Conservation (phyloP, 2,113 vertebrate genomes). For the Chaetodon trifascialis region DNA sequence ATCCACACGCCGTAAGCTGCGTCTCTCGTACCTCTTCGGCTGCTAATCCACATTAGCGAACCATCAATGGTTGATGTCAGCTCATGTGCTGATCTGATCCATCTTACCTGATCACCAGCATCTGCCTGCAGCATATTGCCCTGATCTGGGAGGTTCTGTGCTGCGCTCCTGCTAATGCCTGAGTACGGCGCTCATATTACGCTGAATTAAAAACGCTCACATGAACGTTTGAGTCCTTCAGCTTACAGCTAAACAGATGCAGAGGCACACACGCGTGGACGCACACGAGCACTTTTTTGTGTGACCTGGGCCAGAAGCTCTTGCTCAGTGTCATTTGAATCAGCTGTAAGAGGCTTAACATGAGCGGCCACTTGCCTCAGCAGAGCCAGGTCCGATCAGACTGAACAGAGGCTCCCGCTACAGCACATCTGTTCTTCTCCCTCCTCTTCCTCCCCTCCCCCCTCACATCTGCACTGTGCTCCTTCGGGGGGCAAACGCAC, state of each 20-base stretch:
- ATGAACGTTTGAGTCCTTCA: not conserved
- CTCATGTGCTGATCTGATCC: slow-evolving; percentile 31
- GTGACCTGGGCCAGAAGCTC: slow-evolving; percentile 43
- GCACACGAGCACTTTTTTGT: slow-evolving; percentile 17
- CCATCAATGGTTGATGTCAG: slow-evolving; percentile 31
- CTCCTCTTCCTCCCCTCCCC: not conserved
- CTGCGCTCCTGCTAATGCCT: not conserved
- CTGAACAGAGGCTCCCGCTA: slow-evolving; percentile 13
- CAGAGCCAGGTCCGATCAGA: slow-evolving; percentile 25
- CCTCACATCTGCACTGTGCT: slow-evolving; percentile 39
- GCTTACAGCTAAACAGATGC: slow-evolving; percentile 21
- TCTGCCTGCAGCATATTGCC: slow-evolving; percentile 40
- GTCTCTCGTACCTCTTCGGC: not conserved
- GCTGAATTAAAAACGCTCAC: not conserved
- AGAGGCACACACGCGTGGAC: not conserved
- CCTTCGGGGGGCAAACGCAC: slow-evolving; percentile 17
- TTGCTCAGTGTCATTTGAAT: slow-evolving; percentile 71
- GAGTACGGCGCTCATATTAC: not conserved
- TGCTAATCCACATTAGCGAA: slow-evolving; percentile 45
- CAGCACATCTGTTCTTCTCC: slow-evolving; percentile 63
- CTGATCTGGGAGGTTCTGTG: not conserved
- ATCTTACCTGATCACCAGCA: slow-evolving; percentile 38
- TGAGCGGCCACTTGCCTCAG: slow-evolving; percentile 74
- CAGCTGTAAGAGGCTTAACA: slow-evolving; percentile 80
- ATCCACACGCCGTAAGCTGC: slow-evolving; percentile 21